Conservation (phyloP, 2,113 vertebrate genomes). For the Calyptomena viridis region DNA sequence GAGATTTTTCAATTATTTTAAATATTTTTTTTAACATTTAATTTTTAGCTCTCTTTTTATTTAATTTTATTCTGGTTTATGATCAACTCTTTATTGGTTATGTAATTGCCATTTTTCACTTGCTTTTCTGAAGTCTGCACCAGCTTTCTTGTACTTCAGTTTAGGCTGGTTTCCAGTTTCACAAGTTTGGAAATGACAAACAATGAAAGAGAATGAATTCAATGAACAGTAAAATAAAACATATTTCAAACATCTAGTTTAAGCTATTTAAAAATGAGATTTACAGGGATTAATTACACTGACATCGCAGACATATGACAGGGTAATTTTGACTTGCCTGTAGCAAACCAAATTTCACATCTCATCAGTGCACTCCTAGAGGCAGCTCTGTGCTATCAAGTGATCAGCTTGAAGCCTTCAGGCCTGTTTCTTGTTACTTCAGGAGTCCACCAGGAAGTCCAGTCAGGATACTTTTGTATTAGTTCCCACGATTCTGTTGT, state of each 20-base stretch:
- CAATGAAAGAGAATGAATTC: neutral
- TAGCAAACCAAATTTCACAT: neutral
- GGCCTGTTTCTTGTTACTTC: neutral
- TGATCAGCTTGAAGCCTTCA: neutral
- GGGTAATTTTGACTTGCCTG: constrained; percentile 15
- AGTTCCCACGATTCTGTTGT: neutral
- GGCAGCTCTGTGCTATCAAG: neutral
- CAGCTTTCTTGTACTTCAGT: neutral
- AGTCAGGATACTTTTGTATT: neutral
- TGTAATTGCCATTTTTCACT: neutral
- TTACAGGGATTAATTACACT: neutral
- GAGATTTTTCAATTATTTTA: neutral
- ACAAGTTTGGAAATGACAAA: neutral
- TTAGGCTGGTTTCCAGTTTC: neutral
- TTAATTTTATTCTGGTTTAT: neutral
- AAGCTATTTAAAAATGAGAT: neutral
- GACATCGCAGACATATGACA: neutral
- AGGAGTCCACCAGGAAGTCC: neutral
- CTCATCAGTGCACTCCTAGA: neutral
- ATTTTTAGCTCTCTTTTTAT: neutral
- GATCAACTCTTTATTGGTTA: neutral
- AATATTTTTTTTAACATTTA: neutral
- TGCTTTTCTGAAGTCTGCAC: neutral
- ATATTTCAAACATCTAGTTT: neutral
- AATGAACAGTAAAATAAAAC: neutral